Percentiles rank a stretch among this genome's conserved stretches.
phyloP scores from a whole-genome alignment of 2,113 vertebrate species.

The Tetrax tetrax region DNA sequence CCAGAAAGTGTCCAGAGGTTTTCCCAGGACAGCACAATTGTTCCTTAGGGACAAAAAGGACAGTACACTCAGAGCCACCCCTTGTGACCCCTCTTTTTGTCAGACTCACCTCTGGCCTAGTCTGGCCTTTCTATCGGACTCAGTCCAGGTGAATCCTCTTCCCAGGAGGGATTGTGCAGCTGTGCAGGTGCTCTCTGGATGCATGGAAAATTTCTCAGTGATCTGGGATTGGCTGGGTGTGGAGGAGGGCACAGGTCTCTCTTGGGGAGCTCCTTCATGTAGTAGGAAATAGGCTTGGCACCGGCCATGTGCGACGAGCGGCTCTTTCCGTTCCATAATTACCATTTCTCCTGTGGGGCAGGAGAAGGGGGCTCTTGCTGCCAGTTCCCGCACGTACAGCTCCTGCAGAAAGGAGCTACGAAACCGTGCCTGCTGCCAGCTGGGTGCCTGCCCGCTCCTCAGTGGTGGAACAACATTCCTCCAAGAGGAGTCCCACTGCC shows the following conservation, averaged over 20 bases:
- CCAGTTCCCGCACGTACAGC: neutral
- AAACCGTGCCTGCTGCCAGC: neutral
- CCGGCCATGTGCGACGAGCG: neutral
- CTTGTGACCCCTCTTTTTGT: neutral
- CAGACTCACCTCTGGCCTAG: neutral
- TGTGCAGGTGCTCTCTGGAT: neutral
- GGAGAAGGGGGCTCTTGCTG: neutral
- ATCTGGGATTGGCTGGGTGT: conserved; percentile 10
- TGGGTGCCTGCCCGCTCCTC: neutral
- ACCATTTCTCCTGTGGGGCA: neutral
- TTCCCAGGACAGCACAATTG: neutral
- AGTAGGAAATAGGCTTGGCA: conserved; percentile 3
- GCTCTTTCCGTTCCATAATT: neutral
- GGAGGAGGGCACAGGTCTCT: neutral
- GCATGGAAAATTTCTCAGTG: conserved; percentile 12
- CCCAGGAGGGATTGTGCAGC: neutral
- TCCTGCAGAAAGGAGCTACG: neutral
- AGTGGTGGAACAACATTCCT: neutral
- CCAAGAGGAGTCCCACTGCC: neutral
- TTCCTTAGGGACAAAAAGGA: neutral
- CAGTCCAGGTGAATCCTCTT: neutral
- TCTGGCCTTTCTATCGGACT: neutral
- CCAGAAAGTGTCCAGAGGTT: neutral
- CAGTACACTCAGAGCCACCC: neutral
- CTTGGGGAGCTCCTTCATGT: neutral